A percentile compares a stretch with the other conserved stretches of the same genome.
Conservation (phyloP, 2,113 vertebrate genomes). For the Eidolon helvum region DNA sequence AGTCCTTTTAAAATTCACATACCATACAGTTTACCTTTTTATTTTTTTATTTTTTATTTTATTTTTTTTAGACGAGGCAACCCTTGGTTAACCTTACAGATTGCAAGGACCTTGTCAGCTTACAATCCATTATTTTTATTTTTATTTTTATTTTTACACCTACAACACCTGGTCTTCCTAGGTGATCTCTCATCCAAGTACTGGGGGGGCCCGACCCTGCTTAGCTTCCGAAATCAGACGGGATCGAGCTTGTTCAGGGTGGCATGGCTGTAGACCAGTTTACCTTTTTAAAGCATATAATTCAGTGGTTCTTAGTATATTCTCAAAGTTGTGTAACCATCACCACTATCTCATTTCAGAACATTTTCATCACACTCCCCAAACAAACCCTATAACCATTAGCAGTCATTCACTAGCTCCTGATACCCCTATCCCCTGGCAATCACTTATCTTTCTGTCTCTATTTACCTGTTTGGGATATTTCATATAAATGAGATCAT, state of each 20-base stretch:
- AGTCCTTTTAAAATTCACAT: background rate
- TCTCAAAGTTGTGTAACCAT: background rate
- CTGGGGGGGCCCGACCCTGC: no score
- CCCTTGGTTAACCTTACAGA: no score
- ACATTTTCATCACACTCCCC: background rate
- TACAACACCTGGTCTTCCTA: no score
- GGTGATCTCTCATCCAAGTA: no score
- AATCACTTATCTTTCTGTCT: background rate
- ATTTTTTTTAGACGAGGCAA: no score
- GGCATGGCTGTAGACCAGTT: background rate
- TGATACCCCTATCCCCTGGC: background rate
- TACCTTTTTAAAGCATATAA: background rate
- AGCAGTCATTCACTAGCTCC: background rate
- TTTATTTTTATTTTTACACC: no score
- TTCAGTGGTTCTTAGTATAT: background rate
- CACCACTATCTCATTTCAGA: background rate
- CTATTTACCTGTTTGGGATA: background rate
- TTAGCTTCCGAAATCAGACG: no score
- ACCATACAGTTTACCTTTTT: background rate
- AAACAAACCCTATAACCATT: background rate
- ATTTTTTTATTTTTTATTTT: no score
- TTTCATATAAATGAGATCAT: background rate
- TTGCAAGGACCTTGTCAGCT: no score
- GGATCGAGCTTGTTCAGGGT: no score
- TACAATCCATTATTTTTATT: no score